phyloP scores from a whole-genome alignment of 30 jellyfish, hydroid and myxozoan genomes.

The Clytia hemisphaerica region DNA sequence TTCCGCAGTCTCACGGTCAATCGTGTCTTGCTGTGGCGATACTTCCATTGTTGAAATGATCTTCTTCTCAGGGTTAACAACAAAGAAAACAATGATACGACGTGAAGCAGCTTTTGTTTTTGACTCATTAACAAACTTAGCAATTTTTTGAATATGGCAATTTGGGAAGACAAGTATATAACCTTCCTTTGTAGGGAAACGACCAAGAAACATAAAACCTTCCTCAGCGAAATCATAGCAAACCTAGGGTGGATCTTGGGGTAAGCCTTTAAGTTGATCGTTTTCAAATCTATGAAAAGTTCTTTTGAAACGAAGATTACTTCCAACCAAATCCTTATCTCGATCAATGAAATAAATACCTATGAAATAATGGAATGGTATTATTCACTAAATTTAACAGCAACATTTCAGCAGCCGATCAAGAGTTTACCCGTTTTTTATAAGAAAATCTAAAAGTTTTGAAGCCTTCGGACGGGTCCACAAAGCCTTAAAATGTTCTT shows the following conservation, averaged over 20 bases:
- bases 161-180: constrained; percentile 59
- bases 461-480: no score
- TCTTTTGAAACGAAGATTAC: constrained; percentile 57
- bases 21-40: constrained; percentile 45
- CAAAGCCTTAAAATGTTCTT: no score
- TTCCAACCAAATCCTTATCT: constrained; percentile 39
- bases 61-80: constrained; percentile 61
- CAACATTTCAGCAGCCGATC: no score
- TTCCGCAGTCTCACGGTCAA: constrained; percentile 13
- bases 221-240: constrained; percentile 28
- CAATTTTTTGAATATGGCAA: constrained; percentile 61
- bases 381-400: no score
- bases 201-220: constrained; percentile 64
- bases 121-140: constrained; percentile 37
- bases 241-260: constrained; percentile 19
- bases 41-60: constrained; percentile 43
- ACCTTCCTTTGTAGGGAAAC: constrained; percentile 58
- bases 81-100: constrained; percentile 58
- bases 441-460: no score
- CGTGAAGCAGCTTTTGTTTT: constrained; percentile 39
- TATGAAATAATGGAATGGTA: no score
- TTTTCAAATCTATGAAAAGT: constrained; percentile 10
- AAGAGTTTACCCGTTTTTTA: no score
- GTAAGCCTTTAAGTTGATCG: constrained; percentile 38
- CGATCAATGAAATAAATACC: constrained; percentile 67